Conservation (phyloP, 2,797 vertebrate genomes). For the Malacoctenus gilli region DNA sequence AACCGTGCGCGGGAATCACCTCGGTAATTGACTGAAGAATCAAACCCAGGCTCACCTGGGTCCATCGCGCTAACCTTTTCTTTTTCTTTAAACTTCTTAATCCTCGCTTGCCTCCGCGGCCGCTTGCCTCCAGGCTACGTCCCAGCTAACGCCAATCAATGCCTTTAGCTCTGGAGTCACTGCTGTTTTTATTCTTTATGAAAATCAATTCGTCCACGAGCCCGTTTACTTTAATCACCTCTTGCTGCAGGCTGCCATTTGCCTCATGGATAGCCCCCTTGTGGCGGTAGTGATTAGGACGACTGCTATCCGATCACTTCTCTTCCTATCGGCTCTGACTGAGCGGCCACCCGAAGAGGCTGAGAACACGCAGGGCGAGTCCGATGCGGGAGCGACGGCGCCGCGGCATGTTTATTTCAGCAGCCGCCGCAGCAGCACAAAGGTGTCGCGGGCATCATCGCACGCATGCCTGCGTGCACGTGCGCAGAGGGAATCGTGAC, state of each 20-base stretch:
- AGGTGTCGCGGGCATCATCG: constrained; percentile 11
- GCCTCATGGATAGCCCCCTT: constrained; percentile 25
- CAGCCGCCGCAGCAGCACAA: constrained; percentile 13
- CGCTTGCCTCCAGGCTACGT: constrained; percentile 28
- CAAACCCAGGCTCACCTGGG: constrained; percentile 37
- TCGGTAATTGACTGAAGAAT: constrained; percentile 59
- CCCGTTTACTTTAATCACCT: constrained; percentile 57
- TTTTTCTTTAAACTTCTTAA: constrained; percentile 9
- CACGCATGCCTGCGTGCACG: not conserved
- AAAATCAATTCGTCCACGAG: constrained; percentile 66
- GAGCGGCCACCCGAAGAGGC: constrained; percentile 22
- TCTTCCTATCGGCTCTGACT: constrained; percentile 38
- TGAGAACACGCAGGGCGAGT: constrained; percentile 15
- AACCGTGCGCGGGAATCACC: constrained; percentile 44
- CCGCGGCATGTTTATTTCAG: constrained; percentile 46
- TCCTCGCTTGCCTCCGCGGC: constrained; percentile 12
- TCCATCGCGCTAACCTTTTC: constrained; percentile 47
- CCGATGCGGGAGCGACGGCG: constrained; percentile 1
- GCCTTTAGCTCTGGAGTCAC: constrained; percentile 26
- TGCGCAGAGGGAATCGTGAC: constrained; percentile 18
- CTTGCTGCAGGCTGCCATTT: constrained; percentile 43
- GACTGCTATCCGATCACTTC: constrained; percentile 31
- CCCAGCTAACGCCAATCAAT: constrained; percentile 46
- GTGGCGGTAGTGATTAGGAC: constrained; percentile 40
- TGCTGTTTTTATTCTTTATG: constrained; percentile 56